Evolutionary conservation across 1,140 invertebrate species (phyloP).

Genomic region (Solenopsis invicta): DNA sequence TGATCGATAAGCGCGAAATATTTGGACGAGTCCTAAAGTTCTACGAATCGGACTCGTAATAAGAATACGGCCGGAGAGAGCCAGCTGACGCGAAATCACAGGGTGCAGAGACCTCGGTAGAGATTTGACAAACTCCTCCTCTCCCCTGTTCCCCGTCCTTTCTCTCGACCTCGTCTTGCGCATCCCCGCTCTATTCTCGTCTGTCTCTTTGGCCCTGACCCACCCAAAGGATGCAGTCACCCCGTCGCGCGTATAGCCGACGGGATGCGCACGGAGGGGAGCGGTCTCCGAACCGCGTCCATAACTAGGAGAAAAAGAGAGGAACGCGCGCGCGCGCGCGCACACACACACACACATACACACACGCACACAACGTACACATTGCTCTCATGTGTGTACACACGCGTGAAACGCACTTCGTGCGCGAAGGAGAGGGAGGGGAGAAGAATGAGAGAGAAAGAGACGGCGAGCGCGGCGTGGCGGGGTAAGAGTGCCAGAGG

Average conservation of each 20-base stretch:
- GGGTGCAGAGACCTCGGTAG: conserved; percentile 78
- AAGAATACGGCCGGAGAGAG: conserved; percentile 55
- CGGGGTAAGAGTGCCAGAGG: conserved; percentile 48
- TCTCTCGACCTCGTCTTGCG: conserved; percentile 63
- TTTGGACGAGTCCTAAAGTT: background rate
- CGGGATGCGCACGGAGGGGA: conserved; percentile 66
- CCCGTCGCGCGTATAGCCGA: conserved; percentile 45
- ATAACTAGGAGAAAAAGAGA: conserved; percentile 62
- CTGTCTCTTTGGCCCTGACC: conserved; percentile 83
- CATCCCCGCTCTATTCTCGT: conserved; percentile 67
- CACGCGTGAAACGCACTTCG: conserved; percentile 48
- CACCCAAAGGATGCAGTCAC: conserved; percentile 85
- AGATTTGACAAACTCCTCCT: conserved; percentile 81
- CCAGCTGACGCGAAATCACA: conserved; percentile 44
- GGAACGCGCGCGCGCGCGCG: background rate
- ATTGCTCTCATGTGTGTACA: background rate
- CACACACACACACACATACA: background rate
- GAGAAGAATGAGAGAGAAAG: conserved; percentile 57
- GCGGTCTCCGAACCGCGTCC: conserved; percentile 68
- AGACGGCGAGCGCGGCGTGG: conserved; percentile 58
- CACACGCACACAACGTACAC: no score
- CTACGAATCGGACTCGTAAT: background rate
- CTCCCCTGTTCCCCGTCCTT: conserved; percentile 38
- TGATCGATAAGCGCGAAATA: conserved; percentile 1
- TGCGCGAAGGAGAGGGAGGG: conserved; percentile 7